Evolutionary conservation across 2,888 invertebrate genomes (phyloP).

Genomic region (Cerastoderma edule): DNA sequence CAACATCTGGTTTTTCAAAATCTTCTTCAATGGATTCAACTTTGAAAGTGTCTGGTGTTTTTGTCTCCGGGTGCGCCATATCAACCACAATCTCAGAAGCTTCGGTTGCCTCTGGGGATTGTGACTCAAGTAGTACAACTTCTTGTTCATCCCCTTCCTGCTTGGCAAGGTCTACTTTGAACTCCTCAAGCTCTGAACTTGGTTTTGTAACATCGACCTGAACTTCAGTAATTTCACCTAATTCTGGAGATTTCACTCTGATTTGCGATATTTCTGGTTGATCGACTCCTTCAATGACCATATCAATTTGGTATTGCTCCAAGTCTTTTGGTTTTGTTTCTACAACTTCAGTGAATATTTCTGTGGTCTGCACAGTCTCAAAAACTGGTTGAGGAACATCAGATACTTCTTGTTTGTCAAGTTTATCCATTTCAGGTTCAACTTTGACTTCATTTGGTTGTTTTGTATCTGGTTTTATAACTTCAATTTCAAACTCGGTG

Average conservation of each 20-base stretch:
- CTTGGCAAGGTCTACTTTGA: conserved; percentile 37
- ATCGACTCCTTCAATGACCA: conserved; percentile 44
- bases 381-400: conserved; percentile 23
- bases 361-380: conserved; percentile 34
- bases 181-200: conserved; percentile 48
- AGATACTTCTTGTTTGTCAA: conserved; percentile 34
- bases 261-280: conserved; percentile 49
- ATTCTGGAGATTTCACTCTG: conserved; percentile 37
- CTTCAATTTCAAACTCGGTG: conserved; percentile 34
- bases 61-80: conserved; percentile 33
- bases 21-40: conserved; percentile 30
- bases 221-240: conserved; percentile 52
- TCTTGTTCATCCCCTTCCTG: conserved; percentile 47
- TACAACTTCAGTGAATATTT: conserved; percentile 41
- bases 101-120: conserved; percentile 2
- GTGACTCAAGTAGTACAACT: conserved; percentile 32
- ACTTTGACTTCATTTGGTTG: conserved; percentile 44
- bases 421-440: conserved; percentile 29
- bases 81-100: not conserved
- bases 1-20: conserved; percentile 38
- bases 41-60: conserved; percentile 41
- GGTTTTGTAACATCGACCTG: conserved; percentile 48
- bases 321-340: conserved; percentile 42
- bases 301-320: conserved; percentile 44
- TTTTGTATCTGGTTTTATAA: conserved; percentile 29